Percentiles rank a stretch among this genome's conserved stretches.
These are phyloP conservation scores for Phylloscopus collybita DNA, from an alignment of 2,797 vertebrate genomes.

Conservation along the genomic window DNA sequence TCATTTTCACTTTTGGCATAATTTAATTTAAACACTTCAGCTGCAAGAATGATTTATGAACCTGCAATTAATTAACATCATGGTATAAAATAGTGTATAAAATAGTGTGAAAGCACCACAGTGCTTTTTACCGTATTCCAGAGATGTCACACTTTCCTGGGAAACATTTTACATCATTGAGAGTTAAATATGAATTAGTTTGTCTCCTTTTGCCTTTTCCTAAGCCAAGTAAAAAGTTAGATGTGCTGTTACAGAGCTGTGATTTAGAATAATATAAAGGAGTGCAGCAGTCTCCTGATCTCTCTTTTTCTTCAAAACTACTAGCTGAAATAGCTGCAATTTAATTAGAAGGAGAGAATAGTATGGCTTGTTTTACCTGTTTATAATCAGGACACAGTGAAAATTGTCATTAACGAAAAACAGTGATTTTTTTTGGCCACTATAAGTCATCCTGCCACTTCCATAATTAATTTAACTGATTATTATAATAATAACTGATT, in stretches of 20 bases:
- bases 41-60: constrained; percentile 75
- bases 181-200: constrained; percentile 63
- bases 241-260: constrained; percentile 1
- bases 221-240: neutral
- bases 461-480: neutral
- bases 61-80: constrained; percentile 58
- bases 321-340: neutral
- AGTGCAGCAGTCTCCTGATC: neutral
- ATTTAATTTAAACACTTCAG: constrained; percentile 70
- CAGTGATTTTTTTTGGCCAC: neutral
- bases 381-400: neutral
- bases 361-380: neutral
- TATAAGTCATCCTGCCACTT: neutral
- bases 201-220: constrained; percentile 18
- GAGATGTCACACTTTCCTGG: neutral
- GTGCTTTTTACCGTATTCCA: neutral
- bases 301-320: neutral
- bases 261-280: constrained; percentile 1
- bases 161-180: constrained; percentile 47
- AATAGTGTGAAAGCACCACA: constrained; percentile 25
- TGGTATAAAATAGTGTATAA: constrained; percentile 37
- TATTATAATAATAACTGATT: neutral
- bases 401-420: neutral
- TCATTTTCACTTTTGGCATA: constrained; percentile 69
- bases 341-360: neutral